Conservation (phyloP, 1,140 invertebrate species). For the Lutraria rhynchaena region DNA sequence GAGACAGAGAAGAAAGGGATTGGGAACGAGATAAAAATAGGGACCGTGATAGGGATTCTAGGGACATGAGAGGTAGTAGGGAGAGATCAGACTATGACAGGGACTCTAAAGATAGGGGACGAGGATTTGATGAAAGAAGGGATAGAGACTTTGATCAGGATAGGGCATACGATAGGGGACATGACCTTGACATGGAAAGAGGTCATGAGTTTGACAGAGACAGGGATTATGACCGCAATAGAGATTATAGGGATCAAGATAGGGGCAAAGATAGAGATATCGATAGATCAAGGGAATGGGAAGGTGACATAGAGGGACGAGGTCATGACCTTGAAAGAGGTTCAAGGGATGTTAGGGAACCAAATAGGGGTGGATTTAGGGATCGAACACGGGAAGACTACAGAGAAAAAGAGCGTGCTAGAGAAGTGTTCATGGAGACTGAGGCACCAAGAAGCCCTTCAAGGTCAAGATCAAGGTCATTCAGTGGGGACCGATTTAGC, state of each 20-base stretch:
- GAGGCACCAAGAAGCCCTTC: conserved; percentile 63
- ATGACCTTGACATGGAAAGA: conserved; percentile 64
- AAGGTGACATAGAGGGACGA: conserved; percentile 43
- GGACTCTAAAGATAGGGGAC: conserved; percentile 56
- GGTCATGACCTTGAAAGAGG: conserved; percentile 49
- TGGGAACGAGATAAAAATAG: conserved; percentile 48
- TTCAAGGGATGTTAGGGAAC: conserved; percentile 36
- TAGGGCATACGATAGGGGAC: conserved; percentile 50
- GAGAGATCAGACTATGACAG: conserved; percentile 57
- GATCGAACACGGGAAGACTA: conserved; percentile 60
- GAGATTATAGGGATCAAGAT: conserved; percentile 61
- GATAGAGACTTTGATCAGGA: conserved; percentile 71
- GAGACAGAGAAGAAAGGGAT: conserved; percentile 52
- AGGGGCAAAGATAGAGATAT: conserved; percentile 61
- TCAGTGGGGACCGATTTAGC: conserved; percentile 43
- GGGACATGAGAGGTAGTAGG: conserved; percentile 52
- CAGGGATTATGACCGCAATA: conserved; percentile 74
- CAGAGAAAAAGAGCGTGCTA: conserved; percentile 73
- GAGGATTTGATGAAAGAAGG: conserved; percentile 38
- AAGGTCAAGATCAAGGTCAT: conserved; percentile 62
- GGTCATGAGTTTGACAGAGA: conserved; percentile 76
- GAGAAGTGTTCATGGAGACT: conserved; percentile 60
- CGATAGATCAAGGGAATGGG: conserved; percentile 69
- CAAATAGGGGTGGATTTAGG: conserved; percentile 33
- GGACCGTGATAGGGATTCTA: conserved; percentile 60